Percentiles rank a stretch among this genome's conserved stretches.
phyloP scores from a whole-genome alignment of 1,140 invertebrate genomes.

The Caenorhabditis latens region DNA sequence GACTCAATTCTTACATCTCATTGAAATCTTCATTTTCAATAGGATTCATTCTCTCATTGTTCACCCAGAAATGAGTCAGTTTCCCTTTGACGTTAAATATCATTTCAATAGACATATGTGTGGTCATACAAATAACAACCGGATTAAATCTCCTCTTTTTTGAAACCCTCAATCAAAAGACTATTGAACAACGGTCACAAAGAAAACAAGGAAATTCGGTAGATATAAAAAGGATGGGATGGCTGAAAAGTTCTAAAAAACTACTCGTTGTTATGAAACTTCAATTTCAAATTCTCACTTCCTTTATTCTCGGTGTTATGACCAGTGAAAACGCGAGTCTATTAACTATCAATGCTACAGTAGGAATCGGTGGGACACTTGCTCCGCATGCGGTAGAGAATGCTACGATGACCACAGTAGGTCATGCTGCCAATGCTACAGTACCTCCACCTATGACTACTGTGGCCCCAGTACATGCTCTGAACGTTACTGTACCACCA shows the following conservation, averaged over 20 bases:
- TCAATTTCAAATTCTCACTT: not conserved
- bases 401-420: too few relatives aligned
- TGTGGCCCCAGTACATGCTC: too few relatives aligned
- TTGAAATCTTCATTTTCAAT: not conserved
- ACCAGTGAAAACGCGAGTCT: not conserved
- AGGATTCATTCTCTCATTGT: not conserved
- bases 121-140: not conserved
- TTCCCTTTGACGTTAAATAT: not conserved
- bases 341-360: not conserved
- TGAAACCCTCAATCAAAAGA: not conserved
- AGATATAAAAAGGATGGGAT: not conserved
- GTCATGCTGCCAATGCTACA: too few relatives aligned
- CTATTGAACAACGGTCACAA: constrained; percentile 6
- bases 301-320: not conserved
- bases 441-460: too few relatives aligned
- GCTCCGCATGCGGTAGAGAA: not conserved
- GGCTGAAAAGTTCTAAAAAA: too few relatives aligned
- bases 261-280: not conserved
- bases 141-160: not conserved
- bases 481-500: too few relatives aligned
- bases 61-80: not conserved
- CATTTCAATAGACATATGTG: not conserved
- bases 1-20: too few relatives aligned
- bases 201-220: not conserved
- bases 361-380: not conserved